Evolutionary conservation across 2,113 vertebrate species (phyloP).

Genomic region (Oryzias javanicus): DNA sequence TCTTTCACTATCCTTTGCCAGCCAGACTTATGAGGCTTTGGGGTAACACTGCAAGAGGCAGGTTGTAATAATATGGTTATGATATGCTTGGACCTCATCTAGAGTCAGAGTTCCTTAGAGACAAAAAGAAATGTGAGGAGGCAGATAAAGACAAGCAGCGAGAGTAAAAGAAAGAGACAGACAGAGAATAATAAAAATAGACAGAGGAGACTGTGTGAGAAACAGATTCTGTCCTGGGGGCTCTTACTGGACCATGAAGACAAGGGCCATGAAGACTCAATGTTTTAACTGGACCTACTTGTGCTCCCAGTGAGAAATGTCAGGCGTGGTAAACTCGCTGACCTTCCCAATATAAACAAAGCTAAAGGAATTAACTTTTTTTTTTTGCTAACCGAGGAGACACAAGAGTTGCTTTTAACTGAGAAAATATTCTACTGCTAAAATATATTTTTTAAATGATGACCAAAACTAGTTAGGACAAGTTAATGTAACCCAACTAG

Average conservation of each 20-base stretch:
- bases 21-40: slow-evolving; percentile 51
- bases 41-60: slow-evolving; percentile 40
- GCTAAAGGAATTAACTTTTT: slow-evolving; percentile 20
- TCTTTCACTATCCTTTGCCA: slow-evolving; percentile 48
- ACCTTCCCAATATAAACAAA: slow-evolving; percentile 61
- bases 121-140: slow-evolving; percentile 38
- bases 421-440: too few relatives aligned
- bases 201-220: slow-evolving; percentile 49
- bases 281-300: slow-evolving; percentile 67
- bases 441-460: too few relatives aligned
- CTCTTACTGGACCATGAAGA: slow-evolving; percentile 45
- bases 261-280: slow-evolving; percentile 38
- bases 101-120: slow-evolving; percentile 43
- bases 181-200: slow-evolving; percentile 55
- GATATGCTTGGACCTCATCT: slow-evolving; percentile 70
- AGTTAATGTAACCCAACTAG: too few relatives aligned
- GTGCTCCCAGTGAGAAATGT: slow-evolving; percentile 44
- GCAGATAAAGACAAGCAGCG: slow-evolving; percentile 42
- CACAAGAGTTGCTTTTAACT: not conserved
- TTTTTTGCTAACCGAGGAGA: not conserved
- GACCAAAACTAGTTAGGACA: too few relatives aligned
- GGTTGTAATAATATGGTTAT: slow-evolving; percentile 65
- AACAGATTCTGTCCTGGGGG: slow-evolving; percentile 36
- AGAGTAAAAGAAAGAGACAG: slow-evolving; percentile 44
- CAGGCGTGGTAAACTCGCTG: slow-evolving; percentile 58